phyloP scores from a whole-genome alignment of 2,888 invertebrate genomes.

The Lingula anatina region DNA sequence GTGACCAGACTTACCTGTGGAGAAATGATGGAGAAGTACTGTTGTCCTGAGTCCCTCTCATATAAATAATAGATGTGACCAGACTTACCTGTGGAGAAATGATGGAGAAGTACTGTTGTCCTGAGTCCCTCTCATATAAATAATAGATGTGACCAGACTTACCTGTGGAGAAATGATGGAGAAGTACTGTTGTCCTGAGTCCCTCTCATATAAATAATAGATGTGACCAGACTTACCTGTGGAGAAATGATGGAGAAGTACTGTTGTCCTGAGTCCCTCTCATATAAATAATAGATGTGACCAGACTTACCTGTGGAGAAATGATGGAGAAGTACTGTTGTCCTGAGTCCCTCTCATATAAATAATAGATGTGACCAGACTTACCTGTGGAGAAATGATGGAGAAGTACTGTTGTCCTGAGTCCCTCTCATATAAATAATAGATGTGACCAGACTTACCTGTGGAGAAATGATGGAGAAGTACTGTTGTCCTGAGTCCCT shows the following conservation, averaged over 20 bases:
- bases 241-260: conserved; percentile 74
- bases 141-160: conserved; percentile 68
- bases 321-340: conserved; percentile 71
- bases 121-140: conserved; percentile 63
- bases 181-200: conserved; percentile 65
- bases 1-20: conserved; percentile 68
- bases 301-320: conserved; percentile 70
- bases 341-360: conserved; percentile 63
- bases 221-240: conserved; percentile 66
- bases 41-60: conserved; percentile 61
- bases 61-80: conserved; percentile 71
- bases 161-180: conserved; percentile 71
- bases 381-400: conserved; percentile 69
- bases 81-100: conserved; percentile 68
- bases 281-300: conserved; percentile 67
- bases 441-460: conserved; percentile 68
- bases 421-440: conserved; percentile 65
- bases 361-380: conserved; percentile 67
- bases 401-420: conserved; percentile 69
- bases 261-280: conserved; percentile 61
- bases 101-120: conserved; percentile 70
- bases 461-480: conserved; percentile 70
- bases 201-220: conserved; percentile 67
- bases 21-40: conserved; percentile 70
- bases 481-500: conserved; percentile 63